Base-by-base conservation (phyloP, 1,140 invertebrate genomes). In the Gerris buenoi region DNA sequence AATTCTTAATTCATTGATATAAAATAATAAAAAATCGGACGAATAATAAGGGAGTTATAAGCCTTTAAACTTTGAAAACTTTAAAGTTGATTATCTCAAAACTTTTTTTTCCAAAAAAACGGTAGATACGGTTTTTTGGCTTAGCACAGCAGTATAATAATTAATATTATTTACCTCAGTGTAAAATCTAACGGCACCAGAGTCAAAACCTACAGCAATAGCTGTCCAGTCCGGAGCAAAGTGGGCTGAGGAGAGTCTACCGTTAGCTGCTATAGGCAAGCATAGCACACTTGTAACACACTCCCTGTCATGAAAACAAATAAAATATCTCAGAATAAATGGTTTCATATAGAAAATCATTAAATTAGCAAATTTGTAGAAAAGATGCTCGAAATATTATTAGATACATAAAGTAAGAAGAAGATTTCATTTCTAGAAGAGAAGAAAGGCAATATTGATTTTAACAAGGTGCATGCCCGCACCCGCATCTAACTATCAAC, bases 211-310 rank as follows among this genome's bases (percentile, higher is more conserved):
- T 67, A 95, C 82, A 68, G 88, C 84, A 69, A 97, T 84, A 77
- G 91, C 95, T 15, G 92, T 95, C 94, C 94, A 97, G 76, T 97
- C 94, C 59, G 88, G 84, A n/a, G 83, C 84, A 73, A 85, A 85
- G 63, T 81, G 78, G 26, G 79, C 80, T 72, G 81, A 81, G 66
- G 80, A 82, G 72, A 84, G 82, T 73, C 85, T 85, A 71, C 86
- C 84, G 73, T 88, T 82, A 73, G 88, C 83, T 74, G 86, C 76
- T 70, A 90, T 69, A 70, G 86, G 82, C 74, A 87, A 72, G 76
- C 83, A 81, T 63, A 82, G 68, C 18, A 85, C 69, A 68, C 78
- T 76, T 10, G 83, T 85, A 60, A 86, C 79, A 69, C 73, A 75
- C 76, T 85, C 84, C 65, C 81, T 82, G n/a, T n/a, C n/a, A n/a